Base-by-base conservation (phyloP, 2,888 invertebrate genomes). In the Muschampia plurimacula region DNA sequence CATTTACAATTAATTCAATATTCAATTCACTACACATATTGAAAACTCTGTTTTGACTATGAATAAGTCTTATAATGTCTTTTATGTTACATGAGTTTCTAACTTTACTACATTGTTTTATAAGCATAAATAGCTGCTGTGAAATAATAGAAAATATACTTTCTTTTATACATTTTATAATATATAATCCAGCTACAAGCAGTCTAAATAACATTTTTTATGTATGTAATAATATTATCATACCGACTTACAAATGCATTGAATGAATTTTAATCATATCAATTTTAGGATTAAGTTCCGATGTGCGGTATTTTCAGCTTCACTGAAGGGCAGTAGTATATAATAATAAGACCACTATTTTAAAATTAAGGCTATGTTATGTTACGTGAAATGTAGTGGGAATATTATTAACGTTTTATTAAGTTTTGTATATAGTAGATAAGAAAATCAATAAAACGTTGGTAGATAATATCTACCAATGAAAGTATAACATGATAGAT, bases 41-140 rank as follows among this genome's bases (percentile, higher is more conserved):
- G 15, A 66, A 66, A 52, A 66, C 12, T 22, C 32, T 67, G 22
- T 55, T 67, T 67, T 22, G 67, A 67, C 41, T 67, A 67, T 52
- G 8, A 57, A 57, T 2, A 57, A 60, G 60, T 32, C 36, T 36
- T 6, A 13, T 60, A 8, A 41, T 32, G 57, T 41, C 15, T 57
- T 67, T 57, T 57, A 57, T 67, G 22, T 57, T 57, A 55, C 55
- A 57, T 7, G 12, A 36, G 12, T 36, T 36, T 60, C 13, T 36
- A 60, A 36, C 7, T 32, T n/a, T n/a, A 60, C 49, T 15, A 52
- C 49, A 52, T 52, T 15, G n/a, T 15, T 52, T 52, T 52, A 60
- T 3, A 60, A 28, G 22, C 28, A 57, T 57, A 28, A 57, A 28
- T 57, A 57, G 57, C 28, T 2, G 28, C 4, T 28, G 28, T 9